Base-by-base conservation (phyloP, 2,888 invertebrate species). In the Microplitis manilae region DNA sequence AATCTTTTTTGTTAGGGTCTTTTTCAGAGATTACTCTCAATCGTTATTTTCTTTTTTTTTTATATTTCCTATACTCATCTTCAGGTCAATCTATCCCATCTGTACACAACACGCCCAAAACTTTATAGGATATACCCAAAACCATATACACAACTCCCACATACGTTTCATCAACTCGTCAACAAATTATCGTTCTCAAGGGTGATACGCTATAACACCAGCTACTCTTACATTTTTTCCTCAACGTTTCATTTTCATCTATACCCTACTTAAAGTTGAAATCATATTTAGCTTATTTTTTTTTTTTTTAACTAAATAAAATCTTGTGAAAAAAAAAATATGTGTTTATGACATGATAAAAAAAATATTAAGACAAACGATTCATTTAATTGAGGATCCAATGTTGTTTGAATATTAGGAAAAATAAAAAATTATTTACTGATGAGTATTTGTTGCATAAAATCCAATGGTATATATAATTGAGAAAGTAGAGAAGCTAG, bases 111-210 rank as follows among this genome's bases (percentile, higher is more conserved):
- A 50, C 50, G 13, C 13, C 50, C 50, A 5, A 50, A 50, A 50
- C 4, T 50, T 50, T 50, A 50, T 50, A 13, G 2, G 50, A 50
- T 50, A 50, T 50, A 50, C 50, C 50, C 50, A 13, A 70, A 72
- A 81, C 70, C 71, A 67, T 39, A 68, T 59, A 77, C 59, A 20
- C 61, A 13, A 13, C 50, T 50, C 8, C 72, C 59, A 62, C 71
- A 73, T 41, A 78, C 77, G 74, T 79, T 80, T 80, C 77, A 79
- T 77, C 79, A 77, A 78, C 79, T 68, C 68, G 68, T 62, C 73
- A 67, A 76, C 67, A 77, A 76, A 81, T 79, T 79, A 79, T 77
- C 71, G 76, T 65, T 20, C 76, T 76, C 77, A 68, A 41, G 75
- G 69, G 77, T 72, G 70, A 50, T 50, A 50, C 8, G 13, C 50